Evolutionary conservation across 2,113 vertebrate genomes (phyloP).

Genomic region (Leptobrachium leishanense): DNA sequence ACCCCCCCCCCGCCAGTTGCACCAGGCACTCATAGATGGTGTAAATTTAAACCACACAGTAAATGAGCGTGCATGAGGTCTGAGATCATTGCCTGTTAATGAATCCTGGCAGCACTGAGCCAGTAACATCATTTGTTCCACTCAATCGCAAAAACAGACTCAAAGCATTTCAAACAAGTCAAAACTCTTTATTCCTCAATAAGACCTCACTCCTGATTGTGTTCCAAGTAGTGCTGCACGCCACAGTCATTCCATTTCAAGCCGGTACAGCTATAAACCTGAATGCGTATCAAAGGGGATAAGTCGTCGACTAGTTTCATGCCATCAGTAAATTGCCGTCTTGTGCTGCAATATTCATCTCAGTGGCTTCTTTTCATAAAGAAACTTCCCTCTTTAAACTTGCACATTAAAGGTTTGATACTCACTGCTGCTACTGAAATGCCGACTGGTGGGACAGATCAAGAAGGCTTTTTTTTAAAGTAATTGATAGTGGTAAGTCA

Average conservation of each 20-base stretch:
- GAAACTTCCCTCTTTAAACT: conserved; percentile 57
- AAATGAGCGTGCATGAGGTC: conserved; percentile 68
- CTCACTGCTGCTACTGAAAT: conserved; percentile 45
- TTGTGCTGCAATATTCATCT: conserved; percentile 51
- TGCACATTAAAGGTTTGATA: conserved; percentile 51
- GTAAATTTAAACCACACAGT: conserved; percentile 60
- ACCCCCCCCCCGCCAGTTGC: conserved; percentile 15
- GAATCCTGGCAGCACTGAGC: conserved; percentile 72
- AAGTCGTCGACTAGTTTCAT: conserved; percentile 12
- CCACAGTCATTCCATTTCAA: conserved; percentile 43
- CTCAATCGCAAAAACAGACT: conserved; percentile 66
- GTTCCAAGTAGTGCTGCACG: conserved; percentile 50
- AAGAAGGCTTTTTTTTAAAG: conserved; percentile 40
- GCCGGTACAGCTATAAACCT: conserved; percentile 44
- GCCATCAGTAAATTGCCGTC: conserved; percentile 51
- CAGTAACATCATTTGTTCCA: conserved; percentile 77
- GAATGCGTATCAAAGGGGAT: conserved; percentile 48
- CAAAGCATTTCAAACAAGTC: conserved; percentile 55
- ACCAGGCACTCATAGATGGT: conserved; percentile 61
- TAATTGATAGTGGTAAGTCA: conserved; percentile 23
- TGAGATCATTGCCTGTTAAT: conserved; percentile 80
- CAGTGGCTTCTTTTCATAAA: conserved; percentile 56
- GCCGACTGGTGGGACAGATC: conserved; percentile 38
- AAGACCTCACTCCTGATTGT: conserved; percentile 59
- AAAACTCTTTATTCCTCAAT: conserved; percentile 58